Evolutionary conservation across 1,140 invertebrate genomes (phyloP).

Genomic region (Belonocnema kinseyi): DNA sequence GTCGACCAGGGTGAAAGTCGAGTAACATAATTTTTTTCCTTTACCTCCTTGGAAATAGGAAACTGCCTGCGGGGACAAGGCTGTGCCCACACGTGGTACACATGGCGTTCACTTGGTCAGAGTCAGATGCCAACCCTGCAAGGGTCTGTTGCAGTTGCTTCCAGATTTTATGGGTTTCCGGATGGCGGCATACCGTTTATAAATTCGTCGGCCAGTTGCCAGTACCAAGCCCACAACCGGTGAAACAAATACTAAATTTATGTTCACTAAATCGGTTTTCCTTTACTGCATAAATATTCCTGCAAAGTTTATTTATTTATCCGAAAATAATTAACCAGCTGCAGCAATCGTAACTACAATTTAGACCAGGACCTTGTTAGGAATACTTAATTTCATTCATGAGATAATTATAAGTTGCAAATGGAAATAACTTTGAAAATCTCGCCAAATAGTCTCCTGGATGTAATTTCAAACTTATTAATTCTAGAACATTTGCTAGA

Average conservation of each 20-base stretch:
- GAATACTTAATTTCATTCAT: no score
- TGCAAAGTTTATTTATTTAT: no score
- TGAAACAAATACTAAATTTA: no score
- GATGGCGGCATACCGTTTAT: constrained; percentile 17
- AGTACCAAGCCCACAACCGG: no score
- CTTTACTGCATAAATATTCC: no score
- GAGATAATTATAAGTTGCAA: no score
- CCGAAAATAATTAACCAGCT: no score
- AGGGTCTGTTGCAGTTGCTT: not conserved
- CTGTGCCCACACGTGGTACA: constrained; percentile 12
- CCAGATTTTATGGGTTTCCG: constrained; percentile 23
- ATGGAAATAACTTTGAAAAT: not conserved
- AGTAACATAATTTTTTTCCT: constrained; percentile 13
- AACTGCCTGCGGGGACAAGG: constrained; percentile 12
- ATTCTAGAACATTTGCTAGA: not conserved
- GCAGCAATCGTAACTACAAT: no score
- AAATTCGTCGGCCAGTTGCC: not conserved
- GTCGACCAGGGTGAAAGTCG: not conserved
- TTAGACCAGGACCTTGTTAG: no score
- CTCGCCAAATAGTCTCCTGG: no score
- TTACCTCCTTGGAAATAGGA: constrained; percentile 17
- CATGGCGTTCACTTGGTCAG: constrained; percentile 30
- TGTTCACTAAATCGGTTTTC: no score
- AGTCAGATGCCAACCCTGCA: constrained; percentile 23
- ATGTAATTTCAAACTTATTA: not conserved